These are phyloP conservation scores for Cheirogaleus major DNA, from an alignment of 2,797 vertebrate species.

Conservation along the genomic window DNA sequence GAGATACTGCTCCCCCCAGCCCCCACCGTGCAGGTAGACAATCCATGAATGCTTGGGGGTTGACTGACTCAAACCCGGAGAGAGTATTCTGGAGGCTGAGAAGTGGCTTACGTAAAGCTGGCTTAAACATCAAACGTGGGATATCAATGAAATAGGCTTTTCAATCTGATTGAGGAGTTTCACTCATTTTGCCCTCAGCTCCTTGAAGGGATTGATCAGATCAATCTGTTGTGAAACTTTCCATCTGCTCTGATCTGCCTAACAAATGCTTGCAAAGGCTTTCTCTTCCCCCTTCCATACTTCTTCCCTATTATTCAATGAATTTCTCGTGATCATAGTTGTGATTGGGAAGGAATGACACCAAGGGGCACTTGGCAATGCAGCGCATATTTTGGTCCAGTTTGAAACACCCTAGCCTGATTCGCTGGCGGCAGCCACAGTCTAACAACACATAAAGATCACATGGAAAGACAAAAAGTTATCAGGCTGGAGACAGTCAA, in stretches of 20 bases:
- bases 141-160: conserved; percentile 62
- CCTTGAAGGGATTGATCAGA: conserved; percentile 36
- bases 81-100: conserved; percentile 22
- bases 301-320: neutral
- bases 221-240: conserved; percentile 21
- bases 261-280: neutral
- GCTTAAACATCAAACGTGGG: conserved; percentile 60
- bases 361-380: neutral
- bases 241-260: neutral
- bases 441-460: neutral
- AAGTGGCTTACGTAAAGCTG: conserved; percentile 41
- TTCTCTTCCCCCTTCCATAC: neutral
- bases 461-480: neutral
- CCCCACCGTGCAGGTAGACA: neutral
- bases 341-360: neutral
- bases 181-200: conserved; percentile 50
- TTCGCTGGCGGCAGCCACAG: no score
- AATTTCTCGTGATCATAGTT: neutral
- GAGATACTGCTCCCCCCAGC: neutral
- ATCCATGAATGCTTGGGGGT: neutral
- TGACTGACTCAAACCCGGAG: conserved; percentile 8
- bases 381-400: neutral
- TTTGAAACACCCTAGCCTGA: neutral
- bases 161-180: conserved; percentile 51
- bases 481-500: neutral